Percentiles rank a stretch among this genome's conserved stretches.
These are phyloP conservation scores for Hiodon alosoides DNA, from an alignment of 2,113 vertebrate species.

Conservation along the genomic window DNA sequence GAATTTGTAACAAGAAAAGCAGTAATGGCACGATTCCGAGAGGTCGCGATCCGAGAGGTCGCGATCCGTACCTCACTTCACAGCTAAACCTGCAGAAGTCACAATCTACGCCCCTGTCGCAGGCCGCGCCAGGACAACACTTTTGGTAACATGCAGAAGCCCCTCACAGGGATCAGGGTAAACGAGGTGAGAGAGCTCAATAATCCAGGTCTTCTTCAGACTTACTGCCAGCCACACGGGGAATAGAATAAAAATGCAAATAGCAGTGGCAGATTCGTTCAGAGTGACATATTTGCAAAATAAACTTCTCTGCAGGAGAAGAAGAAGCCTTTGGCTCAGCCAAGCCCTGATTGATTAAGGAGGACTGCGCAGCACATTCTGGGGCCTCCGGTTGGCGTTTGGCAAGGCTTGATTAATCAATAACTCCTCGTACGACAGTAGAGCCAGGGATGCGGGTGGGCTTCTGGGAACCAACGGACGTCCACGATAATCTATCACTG, in stretches of 20 bases:
- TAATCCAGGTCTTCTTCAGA: background rate
- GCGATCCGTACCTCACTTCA: too few species aligned
- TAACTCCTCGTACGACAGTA: background rate
- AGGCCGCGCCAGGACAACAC: too few species aligned
- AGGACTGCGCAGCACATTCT: background rate
- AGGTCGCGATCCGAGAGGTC: too few species aligned
- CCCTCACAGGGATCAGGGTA: too few species aligned
- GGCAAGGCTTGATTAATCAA: slow-evolving; percentile 8
- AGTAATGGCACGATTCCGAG: too few species aligned
- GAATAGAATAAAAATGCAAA: background rate
- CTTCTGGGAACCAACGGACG: background rate
- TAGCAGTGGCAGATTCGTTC: background rate
- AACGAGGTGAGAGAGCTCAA: too few species aligned
- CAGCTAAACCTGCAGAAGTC: too few species aligned
- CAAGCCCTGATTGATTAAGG: background rate
- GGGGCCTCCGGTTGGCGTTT: background rate
- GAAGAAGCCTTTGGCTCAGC: background rate
- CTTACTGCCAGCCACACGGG: background rate
- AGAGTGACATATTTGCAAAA: background rate
- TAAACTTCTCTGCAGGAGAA: background rate
- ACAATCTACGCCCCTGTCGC: too few species aligned
- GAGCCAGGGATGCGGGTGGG: background rate
- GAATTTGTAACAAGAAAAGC: too few species aligned
- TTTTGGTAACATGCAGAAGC: too few species aligned
- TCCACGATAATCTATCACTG: background rate